Base-by-base conservation (phyloP, 1,140 invertebrate genomes). In the Callitettix versicolor region DNA sequence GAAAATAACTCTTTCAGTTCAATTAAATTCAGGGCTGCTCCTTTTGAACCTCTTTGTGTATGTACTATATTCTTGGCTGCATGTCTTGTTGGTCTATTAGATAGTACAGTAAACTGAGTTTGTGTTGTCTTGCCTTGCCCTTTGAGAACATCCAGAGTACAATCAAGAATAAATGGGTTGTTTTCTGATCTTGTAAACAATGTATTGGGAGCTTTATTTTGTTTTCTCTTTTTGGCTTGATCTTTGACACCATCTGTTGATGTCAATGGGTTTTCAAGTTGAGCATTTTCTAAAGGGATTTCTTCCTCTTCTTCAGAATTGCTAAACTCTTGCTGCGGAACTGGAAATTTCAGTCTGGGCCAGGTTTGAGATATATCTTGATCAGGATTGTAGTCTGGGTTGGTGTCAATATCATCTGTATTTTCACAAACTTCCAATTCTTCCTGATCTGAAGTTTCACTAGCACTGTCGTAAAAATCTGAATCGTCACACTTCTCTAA, bases 1-100 rank as follows among this genome's bases (percentile, higher is more conserved):
- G 33, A 18, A 52, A 52, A 52, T 40, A 52, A 38, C 18, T 52
- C 50, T 52, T 38, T 52, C 22, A 34, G 50, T 6, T 52, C 20
- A 34, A 21, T 40, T n/a, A 52, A 3, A 52, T 52, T 40, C 34
- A 18, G 9, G 11, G 50, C 50, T 52, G 50, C 50, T 52, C 34
- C 50, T 52, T 52, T 52, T 14, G 50, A 15, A 40, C 34, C 26
- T 38, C 50, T 52, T 21, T 38, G 50, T 14, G 22, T 22, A 38
- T 52, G 50, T 12, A 38, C 30, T 52, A 52, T 40, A 21, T 52
- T 38, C 34, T 34, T 52, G 36, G 30, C 50, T 17, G 22, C 50
- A 21, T 36, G 30, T 15, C 36, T 36, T 52, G 34, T 52, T 18
- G 50, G 33, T 52, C 38, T 52, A 21, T 52, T 52, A 17, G 30